Percentiles rank a stretch among this genome's conserved stretches.
phyloP scores from a whole-genome alignment of 2,797 vertebrate genomes.

The Heterohyrax brucei region DNA sequence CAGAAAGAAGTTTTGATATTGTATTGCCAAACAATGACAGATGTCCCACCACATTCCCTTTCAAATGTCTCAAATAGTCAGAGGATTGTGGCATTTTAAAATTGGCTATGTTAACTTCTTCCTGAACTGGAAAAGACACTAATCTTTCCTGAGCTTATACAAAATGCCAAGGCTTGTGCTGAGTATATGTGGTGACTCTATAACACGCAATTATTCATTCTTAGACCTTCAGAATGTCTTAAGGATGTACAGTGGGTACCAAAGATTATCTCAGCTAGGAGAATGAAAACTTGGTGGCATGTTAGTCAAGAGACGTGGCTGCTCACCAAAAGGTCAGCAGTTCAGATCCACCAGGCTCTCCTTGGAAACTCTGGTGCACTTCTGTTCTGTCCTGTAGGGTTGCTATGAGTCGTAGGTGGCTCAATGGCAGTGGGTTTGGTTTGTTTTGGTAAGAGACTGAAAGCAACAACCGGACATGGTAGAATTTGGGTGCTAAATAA shows the following conservation, averaged over 20 bases:
- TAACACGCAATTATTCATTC: not conserved
- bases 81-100: not conserved
- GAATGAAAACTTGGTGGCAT: not conserved
- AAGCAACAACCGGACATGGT: not conserved
- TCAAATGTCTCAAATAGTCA: not conserved
- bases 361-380: too few species aligned
- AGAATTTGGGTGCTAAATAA: constrained; percentile 83
- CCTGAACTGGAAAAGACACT: not conserved
- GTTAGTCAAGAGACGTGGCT: too few species aligned
- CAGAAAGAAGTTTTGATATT: not conserved
- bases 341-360: too few species aligned
- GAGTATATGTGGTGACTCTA: not conserved
- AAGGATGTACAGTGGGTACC: constrained; percentile 13
- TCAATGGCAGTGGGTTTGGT: too few species aligned
- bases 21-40: not conserved
- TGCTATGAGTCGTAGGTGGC: too few species aligned
- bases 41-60: not conserved
- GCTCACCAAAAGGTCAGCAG: too few species aligned
- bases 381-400: too few species aligned
- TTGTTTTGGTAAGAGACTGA: not conserved
- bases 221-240: not conserved
- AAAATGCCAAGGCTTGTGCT: not conserved
- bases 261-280: not conserved
- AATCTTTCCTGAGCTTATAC: not conserved
- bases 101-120: not conserved